A percentile compares a stretch with the other conserved stretches of the same genome.
These are phyloP conservation scores for Tachyglossus aculeatus DNA, from an alignment of 2,797 vertebrate species.

Conservation along the genomic window DNA sequence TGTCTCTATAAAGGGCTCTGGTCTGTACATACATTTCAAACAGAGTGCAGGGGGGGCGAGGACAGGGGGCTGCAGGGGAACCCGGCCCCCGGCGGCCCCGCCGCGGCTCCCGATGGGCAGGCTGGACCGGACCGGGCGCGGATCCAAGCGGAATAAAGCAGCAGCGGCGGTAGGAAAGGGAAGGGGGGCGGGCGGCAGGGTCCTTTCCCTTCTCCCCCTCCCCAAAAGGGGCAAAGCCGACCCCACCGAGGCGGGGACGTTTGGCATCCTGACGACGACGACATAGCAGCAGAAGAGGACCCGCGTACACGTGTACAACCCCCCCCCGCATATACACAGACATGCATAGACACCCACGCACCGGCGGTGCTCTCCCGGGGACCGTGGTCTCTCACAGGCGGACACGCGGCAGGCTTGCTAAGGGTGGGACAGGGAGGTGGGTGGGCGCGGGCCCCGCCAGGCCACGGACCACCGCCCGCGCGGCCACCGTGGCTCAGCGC, in stretches of 20 bases:
- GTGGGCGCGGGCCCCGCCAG: not conserved
- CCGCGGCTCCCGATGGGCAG: not conserved
- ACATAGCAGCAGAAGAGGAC: too few species aligned
- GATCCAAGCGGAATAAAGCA: constrained; percentile 45
- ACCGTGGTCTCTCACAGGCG: too few species aligned
- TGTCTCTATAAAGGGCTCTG: constrained; percentile 69
- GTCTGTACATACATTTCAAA: constrained; percentile 69
- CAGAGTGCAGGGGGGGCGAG: constrained; percentile 20
- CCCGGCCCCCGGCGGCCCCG: not conserved
- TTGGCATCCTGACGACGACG: too few species aligned
- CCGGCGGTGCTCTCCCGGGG: too few species aligned
- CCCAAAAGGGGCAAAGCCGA: not conserved
- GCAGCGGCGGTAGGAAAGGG: constrained; percentile 21
- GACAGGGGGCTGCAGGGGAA: not conserved
- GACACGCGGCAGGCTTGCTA: too few species aligned
- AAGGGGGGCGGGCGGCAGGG: not conserved
- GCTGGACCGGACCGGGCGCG: not conserved
- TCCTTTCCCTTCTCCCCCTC: too few species aligned
- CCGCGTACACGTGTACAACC: too few species aligned
- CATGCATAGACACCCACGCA: too few species aligned
- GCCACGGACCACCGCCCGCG: not conserved
- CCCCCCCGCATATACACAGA: too few species aligned
- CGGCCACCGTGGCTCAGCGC: not conserved
- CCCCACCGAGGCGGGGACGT: too few species aligned
- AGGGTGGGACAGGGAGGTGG: too few species aligned